Base-by-base conservation (phyloP, 2,113 vertebrate species). In the Macrotus californicus region DNA sequence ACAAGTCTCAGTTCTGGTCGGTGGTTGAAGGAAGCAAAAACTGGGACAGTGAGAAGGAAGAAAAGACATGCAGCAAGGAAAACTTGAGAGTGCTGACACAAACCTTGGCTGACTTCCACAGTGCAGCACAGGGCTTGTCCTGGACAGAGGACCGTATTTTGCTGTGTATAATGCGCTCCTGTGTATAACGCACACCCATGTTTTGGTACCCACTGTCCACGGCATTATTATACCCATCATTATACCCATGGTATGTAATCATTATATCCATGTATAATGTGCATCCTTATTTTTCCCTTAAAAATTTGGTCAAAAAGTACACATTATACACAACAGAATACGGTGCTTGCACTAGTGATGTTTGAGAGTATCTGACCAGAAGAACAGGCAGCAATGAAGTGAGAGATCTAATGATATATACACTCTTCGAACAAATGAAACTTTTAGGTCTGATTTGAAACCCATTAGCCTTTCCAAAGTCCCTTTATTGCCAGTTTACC, bases 31-130 rank as follows among this genome's bases (percentile, higher is more conserved):
- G 19, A 92, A 85, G 56, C 3, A 34, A 85, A 96, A 89, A 64
- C 54, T 43, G 48, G 19, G 11, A 36, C 34, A 72, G 16, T 84
- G 34, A 31, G 67, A 88, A 73, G 24, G 39, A 83, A 79, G 29
- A 70, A 67, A 94, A 86, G 39, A 36, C 73, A 43, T 2, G 16
- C 31, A 64, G 29, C 76, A 84, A 93, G 59, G 36, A 70, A 83
- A 91, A 80, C 14, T 21, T 43, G 12, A 80, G 73, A 81, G 6
- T 88, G 52, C 7, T 69, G 84, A 91, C 24, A 64, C 64, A 75
- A 93, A 88, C 81, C 67, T 91, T 95, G 87, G 59, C 36, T 82
- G 79, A 85, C 31, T 94, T 88, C 11, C 52, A 89, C 34, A 81
- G 5, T 76, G 24, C 56, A 64, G 56, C n/a, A 16, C 50, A 91